These are phyloP conservation scores for Perizoma affinitatum DNA, from an alignment of 2,888 invertebrate genomes.

Conservation along the genomic window DNA sequence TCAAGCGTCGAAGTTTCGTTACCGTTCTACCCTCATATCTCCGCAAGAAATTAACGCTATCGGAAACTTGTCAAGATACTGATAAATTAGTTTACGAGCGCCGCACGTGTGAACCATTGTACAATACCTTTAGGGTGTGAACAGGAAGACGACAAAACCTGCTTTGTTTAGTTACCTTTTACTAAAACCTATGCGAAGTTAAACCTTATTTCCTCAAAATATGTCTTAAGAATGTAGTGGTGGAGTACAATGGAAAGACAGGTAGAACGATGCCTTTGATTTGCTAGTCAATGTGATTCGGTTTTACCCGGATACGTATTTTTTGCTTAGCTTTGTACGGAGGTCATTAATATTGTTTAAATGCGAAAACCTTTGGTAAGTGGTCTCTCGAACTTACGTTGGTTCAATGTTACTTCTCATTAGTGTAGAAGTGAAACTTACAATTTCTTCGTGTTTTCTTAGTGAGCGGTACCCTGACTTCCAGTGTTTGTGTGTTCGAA, in stretches of 20 bases:
- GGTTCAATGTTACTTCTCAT: too few relatives aligned
- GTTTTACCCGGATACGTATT: constrained; percentile 30
- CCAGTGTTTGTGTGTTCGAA: too few relatives aligned
- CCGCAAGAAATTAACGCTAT: constrained; percentile 39
- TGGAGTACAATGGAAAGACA: constrained; percentile 31
- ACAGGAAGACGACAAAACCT: constrained; percentile 36
- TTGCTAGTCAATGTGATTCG: constrained; percentile 39
- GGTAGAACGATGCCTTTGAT: constrained; percentile 43
- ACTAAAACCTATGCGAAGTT: constrained; percentile 7
- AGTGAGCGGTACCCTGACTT: too few relatives aligned
- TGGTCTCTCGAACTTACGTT: too few relatives aligned
- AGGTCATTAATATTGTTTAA: neutral
- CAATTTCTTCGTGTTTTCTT: too few relatives aligned
- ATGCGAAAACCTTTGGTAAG: too few relatives aligned
- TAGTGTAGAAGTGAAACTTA: too few relatives aligned
- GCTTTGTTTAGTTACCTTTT: constrained; percentile 30
- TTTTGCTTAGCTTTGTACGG: constrained; percentile 1
- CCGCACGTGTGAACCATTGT: constrained; percentile 40
- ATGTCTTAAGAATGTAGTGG: constrained; percentile 7
- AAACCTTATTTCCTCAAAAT: constrained; percentile 24
- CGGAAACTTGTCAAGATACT: constrained; percentile 38
- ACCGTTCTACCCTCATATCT: constrained; percentile 31
- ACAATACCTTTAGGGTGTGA: constrained; percentile 36
- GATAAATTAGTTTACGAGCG: constrained; percentile 41
- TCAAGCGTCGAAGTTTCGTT: constrained; percentile 21